Evolutionary conservation across 2,113 vertebrate genomes (phyloP).

Genomic region (Brachypodius melanocephalos): DNA sequence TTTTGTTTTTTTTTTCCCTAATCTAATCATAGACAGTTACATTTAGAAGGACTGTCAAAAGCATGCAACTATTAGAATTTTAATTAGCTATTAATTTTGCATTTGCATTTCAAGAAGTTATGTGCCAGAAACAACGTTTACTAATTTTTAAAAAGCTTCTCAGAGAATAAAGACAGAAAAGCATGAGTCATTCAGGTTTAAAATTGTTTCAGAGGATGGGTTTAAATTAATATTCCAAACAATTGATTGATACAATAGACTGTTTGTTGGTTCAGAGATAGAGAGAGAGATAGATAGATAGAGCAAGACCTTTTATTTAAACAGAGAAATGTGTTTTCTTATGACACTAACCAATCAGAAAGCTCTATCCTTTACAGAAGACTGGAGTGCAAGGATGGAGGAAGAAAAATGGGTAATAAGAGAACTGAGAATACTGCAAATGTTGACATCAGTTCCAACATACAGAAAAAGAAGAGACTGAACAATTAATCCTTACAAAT

Average conservation of each 20-base stretch:
- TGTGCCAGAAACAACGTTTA: not conserved
- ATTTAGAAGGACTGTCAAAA: not conserved
- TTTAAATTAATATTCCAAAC: conserved; percentile 1
- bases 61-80: not conserved
- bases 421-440: not conserved
- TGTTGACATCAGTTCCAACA: not conserved
- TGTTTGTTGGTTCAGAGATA: not conserved
- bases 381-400: not conserved
- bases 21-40: not conserved
- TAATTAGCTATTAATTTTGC: conserved; percentile 25
- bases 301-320: not conserved
- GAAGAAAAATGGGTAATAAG: not conserved
- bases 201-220: not conserved
- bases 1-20: not conserved
- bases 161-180: not conserved
- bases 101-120: conserved; percentile 19
- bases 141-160: not conserved
- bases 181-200: not conserved
- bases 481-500: not conserved
- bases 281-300: too few species aligned
- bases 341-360: not conserved
- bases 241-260: not conserved
- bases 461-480: not conserved
- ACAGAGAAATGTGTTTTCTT: not conserved
- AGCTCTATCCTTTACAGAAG: not conserved